Evolutionary conservation across 2,113 vertebrate genomes (phyloP).

Genomic region (Anguilla japonica): DNA sequence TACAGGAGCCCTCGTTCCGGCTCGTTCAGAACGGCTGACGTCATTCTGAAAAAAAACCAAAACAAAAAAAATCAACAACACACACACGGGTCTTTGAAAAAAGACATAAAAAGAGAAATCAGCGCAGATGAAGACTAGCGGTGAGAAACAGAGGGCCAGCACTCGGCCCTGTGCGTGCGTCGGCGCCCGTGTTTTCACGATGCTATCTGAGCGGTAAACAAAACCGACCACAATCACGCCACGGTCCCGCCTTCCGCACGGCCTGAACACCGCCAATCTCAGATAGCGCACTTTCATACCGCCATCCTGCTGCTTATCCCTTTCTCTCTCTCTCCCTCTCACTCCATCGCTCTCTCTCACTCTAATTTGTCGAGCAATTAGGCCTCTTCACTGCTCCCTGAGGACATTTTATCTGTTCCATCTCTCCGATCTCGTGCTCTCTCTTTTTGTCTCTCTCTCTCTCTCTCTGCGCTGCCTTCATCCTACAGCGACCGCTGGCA

Average conservation of each 20-base stretch:
- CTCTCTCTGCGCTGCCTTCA: conserved; percentile 32
- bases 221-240: conserved; percentile 47
- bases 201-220: conserved; percentile 66
- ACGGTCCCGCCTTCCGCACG: conserved; percentile 37
- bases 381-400: neutral
- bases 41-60: neutral
- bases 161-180: conserved; percentile 59
- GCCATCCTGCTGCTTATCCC: neutral
- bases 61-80: neutral
- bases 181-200: conserved; percentile 57
- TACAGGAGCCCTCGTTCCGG: neutral
- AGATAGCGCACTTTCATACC: conserved; percentile 3
- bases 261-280: conserved; percentile 1
- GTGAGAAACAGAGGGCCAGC: conserved; percentile 27
- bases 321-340: neutral
- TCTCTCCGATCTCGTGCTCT: conserved; percentile 11
- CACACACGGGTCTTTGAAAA: neutral
- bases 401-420: neutral
- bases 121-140: neutral
- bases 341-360: neutral
- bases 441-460: neutral
- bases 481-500: conserved; percentile 42
- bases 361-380: neutral
- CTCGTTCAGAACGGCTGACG: neutral
- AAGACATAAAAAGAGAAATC: neutral